These are phyloP conservation scores for Monomorium pharaonis DNA, from an alignment of 1,140 invertebrate genomes.

Conservation along the genomic window DNA sequence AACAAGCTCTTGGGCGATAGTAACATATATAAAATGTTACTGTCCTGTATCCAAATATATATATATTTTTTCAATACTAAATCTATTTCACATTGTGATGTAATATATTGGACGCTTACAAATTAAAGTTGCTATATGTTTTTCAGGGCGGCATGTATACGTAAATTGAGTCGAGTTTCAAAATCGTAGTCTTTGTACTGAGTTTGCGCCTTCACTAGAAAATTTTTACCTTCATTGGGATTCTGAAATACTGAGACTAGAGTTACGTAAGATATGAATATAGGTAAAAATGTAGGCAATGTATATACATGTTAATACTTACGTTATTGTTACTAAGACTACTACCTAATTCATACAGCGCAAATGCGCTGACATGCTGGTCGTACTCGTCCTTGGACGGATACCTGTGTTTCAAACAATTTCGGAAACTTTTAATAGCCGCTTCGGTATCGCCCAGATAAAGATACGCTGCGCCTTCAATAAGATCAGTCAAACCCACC, in stretches of 20 bases:
- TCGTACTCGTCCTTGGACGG: conserved; percentile 84
- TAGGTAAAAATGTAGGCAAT: neutral
- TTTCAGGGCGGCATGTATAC: conserved; percentile 87
- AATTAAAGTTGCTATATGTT: conserved; percentile 63
- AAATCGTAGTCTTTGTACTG: conserved; percentile 90
- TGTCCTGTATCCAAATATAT: neutral
- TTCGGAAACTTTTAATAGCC: conserved; percentile 85
- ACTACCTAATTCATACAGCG: conserved; percentile 88
- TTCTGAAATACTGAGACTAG: conserved; percentile 82
- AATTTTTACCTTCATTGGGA: conserved; percentile 84
- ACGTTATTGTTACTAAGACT: conserved; percentile 85
- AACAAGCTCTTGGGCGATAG: neutral
- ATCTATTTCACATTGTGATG: neutral
- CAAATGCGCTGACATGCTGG: conserved; percentile 89
- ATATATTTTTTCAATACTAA: neutral
- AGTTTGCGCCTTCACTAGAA: conserved; percentile 84
- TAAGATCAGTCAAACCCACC: conserved; percentile 85
- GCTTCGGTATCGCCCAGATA: conserved; percentile 83
- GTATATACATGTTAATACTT: conserved; percentile 63
- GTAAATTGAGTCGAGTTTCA: conserved; percentile 88
- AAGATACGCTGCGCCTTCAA: conserved; percentile 85
- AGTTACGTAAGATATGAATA: neutral
- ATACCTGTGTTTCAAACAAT: conserved; percentile 83
- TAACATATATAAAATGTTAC: conserved; percentile 14
- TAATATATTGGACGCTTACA: neutral